These are phyloP conservation scores for Hipparchia sbordonii DNA, from an alignment of 2,888 invertebrate genomes.

Conservation along the genomic window DNA sequence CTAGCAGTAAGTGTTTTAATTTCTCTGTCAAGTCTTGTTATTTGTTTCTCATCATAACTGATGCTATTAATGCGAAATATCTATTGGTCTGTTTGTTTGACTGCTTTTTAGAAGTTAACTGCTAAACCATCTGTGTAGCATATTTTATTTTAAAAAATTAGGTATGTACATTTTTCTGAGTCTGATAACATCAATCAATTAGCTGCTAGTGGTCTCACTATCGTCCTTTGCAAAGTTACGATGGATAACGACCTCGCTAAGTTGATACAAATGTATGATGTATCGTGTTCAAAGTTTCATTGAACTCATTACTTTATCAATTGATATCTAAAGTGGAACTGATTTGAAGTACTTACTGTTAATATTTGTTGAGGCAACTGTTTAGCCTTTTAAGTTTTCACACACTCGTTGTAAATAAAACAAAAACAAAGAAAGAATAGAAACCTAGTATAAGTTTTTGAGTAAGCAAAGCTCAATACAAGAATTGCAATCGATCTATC, in stretches of 20 bases:
- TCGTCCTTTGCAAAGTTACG: not conserved
- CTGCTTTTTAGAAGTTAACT: no score
- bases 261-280: not conserved
- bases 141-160: not conserved
- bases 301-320: slow-evolving; percentile 15
- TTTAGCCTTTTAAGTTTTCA: slow-evolving; percentile 11
- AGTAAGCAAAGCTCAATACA: not conserved
- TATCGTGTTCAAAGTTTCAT: not conserved
- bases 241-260: not conserved
- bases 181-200: not conserved
- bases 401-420: not conserved
- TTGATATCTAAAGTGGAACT: slow-evolving; percentile 12
- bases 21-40: no score
- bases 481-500: no score
- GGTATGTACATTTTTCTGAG: not conserved
- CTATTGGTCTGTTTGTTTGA: no score
- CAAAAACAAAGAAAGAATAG: not conserved
- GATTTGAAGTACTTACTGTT: not conserved
- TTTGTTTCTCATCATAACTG: no score
- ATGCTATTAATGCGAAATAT: no score
- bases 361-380: not conserved
- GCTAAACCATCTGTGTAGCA: no score
- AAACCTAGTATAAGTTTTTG: not conserved
- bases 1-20: slow-evolving; percentile 44
- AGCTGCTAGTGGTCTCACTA: not conserved